Conservation (phyloP, 2,888 invertebrate genomes). For the Trilocha varians region DNA sequence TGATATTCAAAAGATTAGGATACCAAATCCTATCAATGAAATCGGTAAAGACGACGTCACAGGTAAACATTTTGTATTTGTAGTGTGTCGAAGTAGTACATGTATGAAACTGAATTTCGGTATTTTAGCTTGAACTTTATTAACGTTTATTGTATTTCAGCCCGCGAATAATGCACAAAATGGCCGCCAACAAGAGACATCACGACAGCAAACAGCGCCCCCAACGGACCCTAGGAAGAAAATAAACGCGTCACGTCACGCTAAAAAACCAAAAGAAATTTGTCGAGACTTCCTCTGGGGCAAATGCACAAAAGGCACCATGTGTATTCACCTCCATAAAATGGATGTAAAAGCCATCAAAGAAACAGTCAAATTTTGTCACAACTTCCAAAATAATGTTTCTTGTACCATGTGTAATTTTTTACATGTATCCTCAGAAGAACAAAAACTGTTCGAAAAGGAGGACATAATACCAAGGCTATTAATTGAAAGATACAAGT, state of each 20-base stretch:
- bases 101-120: background rate
- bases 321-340: conserved; percentile 46
- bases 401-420: conserved; percentile 48
- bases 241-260: conserved; percentile 16
- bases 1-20: too few relatives aligned
- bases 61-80: too few relatives aligned
- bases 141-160: conserved; percentile 4
- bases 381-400: conserved; percentile 50
- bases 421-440: conserved; percentile 45
- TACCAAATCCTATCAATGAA: too few relatives aligned
- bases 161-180: conserved; percentile 40
- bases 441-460: conserved; percentile 38
- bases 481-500: conserved; percentile 39
- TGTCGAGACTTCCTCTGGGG: conserved; percentile 57
- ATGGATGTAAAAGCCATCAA: conserved; percentile 47
- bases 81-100: background rate
- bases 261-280: conserved; percentile 17
- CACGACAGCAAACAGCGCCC: conserved; percentile 27
- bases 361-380: conserved; percentile 49
- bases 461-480: conserved; percentile 42
- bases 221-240: conserved; percentile 23
- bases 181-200: conserved; percentile 41
- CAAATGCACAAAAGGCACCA: conserved; percentile 38
- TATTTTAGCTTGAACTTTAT: background rate
- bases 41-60: too few relatives aligned